phyloP scores from a whole-genome alignment of 2,113 vertebrate genomes.

The Poeciliopsis occidentalis region DNA sequence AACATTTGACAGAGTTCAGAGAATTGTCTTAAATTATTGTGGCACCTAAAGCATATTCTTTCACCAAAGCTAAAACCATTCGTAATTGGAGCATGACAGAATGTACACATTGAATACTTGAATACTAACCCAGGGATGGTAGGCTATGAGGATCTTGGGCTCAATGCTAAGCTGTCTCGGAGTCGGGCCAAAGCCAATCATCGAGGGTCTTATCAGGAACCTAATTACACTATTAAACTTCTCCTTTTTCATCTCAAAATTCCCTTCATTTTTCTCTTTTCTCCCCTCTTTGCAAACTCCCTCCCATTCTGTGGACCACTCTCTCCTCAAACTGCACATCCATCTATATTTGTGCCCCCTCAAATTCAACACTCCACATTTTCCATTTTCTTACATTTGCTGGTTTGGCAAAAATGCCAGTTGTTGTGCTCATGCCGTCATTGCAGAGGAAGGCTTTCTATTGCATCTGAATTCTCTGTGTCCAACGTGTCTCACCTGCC shows the following conservation, averaged over 20 bases:
- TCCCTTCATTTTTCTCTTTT: slow-evolving; percentile 28
- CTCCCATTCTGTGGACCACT: background rate
- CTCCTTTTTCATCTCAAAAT: slow-evolving; percentile 58
- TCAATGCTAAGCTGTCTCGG: slow-evolving; percentile 70
- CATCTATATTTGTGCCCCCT: slow-evolving; percentile 8
- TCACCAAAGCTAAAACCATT: background rate
- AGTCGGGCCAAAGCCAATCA: slow-evolving; percentile 73
- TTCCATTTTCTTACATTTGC: slow-evolving; percentile 26
- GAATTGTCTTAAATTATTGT: background rate
- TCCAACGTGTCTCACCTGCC: slow-evolving; percentile 7
- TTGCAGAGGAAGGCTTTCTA: slow-evolving; percentile 15
- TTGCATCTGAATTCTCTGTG: background rate
- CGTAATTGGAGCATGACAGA: too few relatives aligned
- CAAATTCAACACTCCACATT: slow-evolving; percentile 13
- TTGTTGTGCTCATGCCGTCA: slow-evolving; percentile 22
- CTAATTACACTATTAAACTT: slow-evolving; percentile 78
- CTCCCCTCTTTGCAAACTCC: slow-evolving; percentile 8
- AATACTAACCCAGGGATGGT: background rate
- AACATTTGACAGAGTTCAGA: background rate
- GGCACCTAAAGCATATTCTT: background rate
- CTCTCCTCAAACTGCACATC: slow-evolving; percentile 31
- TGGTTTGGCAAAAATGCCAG: slow-evolving; percentile 38
- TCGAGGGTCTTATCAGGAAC: slow-evolving; percentile 75
- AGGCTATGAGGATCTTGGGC: slow-evolving; percentile 54
- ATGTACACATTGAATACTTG: too few relatives aligned